Evolutionary conservation across 1,140 invertebrate genomes (phyloP).

Genomic region (Cephus cinctus): DNA sequence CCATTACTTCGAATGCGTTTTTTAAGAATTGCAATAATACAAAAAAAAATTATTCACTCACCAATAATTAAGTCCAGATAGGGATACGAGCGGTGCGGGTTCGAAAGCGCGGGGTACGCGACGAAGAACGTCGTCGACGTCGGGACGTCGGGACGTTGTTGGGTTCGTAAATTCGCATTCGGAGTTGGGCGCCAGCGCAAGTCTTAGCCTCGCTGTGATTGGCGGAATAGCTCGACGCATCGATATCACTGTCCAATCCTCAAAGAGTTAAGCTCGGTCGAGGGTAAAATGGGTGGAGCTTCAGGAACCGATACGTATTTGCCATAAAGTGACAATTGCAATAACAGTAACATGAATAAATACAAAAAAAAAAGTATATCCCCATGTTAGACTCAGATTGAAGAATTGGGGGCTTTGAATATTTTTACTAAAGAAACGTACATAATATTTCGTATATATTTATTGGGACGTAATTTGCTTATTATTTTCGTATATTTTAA

Average conservation of each 20-base stretch:
- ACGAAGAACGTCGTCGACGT: constrained; percentile 51
- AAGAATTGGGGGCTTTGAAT: not conserved
- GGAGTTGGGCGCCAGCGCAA: constrained; percentile 33
- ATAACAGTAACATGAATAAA: not conserved
- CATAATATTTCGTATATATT: too few species aligned
- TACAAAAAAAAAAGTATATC: not conserved
- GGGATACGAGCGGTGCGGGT: constrained; percentile 44
- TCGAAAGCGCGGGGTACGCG: constrained; percentile 46
- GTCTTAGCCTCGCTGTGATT: constrained; percentile 26
- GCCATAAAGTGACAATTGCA: not conserved
- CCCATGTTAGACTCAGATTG: not conserved
- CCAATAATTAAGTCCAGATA: constrained; percentile 57
- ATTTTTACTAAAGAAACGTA: too few species aligned
- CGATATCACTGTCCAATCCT: constrained; percentile 49
- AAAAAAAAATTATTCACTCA: constrained; percentile 38
- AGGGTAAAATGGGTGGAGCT: too few species aligned
- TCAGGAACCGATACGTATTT: too few species aligned
- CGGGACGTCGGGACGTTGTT: constrained; percentile 12
- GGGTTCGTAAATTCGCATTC: constrained; percentile 16
- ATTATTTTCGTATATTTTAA: too few species aligned
- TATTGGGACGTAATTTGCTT: too few species aligned
- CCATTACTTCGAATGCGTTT: too few species aligned
- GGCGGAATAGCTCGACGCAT: constrained; percentile 37
- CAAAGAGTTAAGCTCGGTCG: constrained; percentile 43
- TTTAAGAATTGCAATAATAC: too few species aligned